Conservation (phyloP, 2,113 vertebrate genomes). For the Phrynosoma blainvillii region DNA sequence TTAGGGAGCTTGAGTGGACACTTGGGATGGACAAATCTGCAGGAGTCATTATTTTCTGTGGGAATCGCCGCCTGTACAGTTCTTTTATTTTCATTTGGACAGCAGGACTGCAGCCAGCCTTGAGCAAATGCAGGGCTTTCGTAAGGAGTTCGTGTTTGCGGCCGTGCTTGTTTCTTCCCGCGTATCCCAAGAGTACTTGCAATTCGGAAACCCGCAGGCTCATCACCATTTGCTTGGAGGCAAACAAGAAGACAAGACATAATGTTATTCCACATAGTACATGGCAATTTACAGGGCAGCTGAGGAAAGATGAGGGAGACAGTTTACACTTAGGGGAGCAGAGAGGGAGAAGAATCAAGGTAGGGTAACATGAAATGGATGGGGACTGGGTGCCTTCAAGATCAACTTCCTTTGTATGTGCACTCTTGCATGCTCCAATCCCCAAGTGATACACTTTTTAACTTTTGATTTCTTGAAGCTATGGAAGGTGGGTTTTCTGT, state of each 20-base stretch:
- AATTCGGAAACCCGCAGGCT: constrained; percentile 99
- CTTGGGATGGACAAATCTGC: constrained; percentile 88
- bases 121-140: constrained; percentile 95
- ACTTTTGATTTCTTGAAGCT: background rate
- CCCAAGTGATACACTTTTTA: background rate
- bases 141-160: constrained; percentile 99
- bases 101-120: constrained; percentile 96
- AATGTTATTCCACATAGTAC: no score
- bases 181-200: constrained; percentile 98
- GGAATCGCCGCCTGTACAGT: constrained; percentile 95
- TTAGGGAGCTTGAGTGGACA: constrained; percentile 90
- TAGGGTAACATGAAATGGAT: background rate
- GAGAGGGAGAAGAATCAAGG: background rate
- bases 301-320: background rate
- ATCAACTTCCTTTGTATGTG: background rate
- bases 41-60: constrained; percentile 94
- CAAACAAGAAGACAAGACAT: constrained; percentile 52
- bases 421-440: no score
- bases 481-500: background rate
- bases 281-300: background rate
- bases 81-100: constrained; percentile 99
- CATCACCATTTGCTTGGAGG: constrained; percentile 99
- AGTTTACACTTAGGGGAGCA: background rate
- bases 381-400: background rate
- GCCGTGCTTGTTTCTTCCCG: constrained; percentile 98